phyloP scores from a whole-genome alignment of 2,888 invertebrate genomes.

The Drymonia ruficornis region DNA sequence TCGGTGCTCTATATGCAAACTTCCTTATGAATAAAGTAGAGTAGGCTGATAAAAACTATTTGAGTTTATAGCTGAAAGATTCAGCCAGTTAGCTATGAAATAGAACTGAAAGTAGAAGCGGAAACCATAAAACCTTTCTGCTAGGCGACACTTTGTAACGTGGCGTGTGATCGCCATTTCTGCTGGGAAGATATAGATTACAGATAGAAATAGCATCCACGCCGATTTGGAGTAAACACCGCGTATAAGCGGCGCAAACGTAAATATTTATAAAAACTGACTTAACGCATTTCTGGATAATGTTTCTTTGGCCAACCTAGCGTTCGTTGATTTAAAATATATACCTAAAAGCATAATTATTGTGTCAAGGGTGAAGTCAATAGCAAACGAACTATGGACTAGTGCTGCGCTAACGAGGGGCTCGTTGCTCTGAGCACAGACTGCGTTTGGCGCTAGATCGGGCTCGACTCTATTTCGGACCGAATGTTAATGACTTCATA shows the following conservation, averaged over 20 bases:
- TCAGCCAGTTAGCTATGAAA: neutral
- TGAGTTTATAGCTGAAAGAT: neutral
- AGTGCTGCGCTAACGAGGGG: neutral
- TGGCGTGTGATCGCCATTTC: conserved; percentile 1
- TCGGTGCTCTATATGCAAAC: too few relatives aligned
- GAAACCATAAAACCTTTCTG: neutral
- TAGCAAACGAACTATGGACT: neutral
- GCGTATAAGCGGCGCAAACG: conserved; percentile 6
- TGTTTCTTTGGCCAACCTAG: conserved; percentile 13
- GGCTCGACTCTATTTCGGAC: conserved; percentile 59
- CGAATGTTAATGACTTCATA: conserved; percentile 69
- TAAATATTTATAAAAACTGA: conserved; percentile 19
- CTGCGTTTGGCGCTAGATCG: conserved; percentile 2
- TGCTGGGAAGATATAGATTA: neutral
- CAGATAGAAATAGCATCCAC: conserved; percentile 7
- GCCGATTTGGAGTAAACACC: conserved; percentile 14
- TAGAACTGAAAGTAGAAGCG: neutral
- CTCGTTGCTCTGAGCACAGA: neutral
- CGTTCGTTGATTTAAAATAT: neutral
- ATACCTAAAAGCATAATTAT: neutral
- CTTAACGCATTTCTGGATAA: conserved; percentile 6
- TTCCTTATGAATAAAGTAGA: too few relatives aligned
- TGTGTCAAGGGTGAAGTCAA: neutral
- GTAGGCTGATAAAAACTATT: too few relatives aligned
- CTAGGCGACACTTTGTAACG: neutral